Percentiles rank a stretch among this genome's conserved stretches.
Evolutionary conservation across 2,113 vertebrate species (phyloP).

Genomic region (Puma concolor): DNA sequence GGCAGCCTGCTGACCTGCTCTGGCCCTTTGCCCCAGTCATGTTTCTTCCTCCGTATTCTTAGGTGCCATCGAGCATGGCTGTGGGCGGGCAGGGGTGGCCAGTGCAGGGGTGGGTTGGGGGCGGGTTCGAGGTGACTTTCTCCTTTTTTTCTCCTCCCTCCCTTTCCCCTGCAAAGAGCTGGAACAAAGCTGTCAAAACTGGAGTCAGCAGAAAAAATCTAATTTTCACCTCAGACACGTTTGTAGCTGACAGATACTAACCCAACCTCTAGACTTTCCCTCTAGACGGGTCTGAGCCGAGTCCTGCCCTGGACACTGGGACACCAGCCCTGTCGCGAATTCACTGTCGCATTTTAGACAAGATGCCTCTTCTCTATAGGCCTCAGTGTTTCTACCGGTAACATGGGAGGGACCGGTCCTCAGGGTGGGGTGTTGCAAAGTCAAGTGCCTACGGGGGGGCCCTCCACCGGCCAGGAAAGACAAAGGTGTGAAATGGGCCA

Average conservation of each 20-base stretch:
- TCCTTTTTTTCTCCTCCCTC: background rate
- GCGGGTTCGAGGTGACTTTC: background rate
- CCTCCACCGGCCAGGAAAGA: background rate
- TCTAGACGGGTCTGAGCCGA: background rate
- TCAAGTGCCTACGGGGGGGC: rapidly evolving
- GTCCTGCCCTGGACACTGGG: background rate
- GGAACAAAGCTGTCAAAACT: conserved; percentile 40
- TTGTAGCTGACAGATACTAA: background rate
- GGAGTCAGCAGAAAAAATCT: conserved; percentile 74
- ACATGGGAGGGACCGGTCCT: background rate
- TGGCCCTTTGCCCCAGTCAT: rapidly evolving
- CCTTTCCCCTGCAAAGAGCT: background rate
- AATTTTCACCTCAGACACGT: conserved; percentile 67
- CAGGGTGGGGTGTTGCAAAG: background rate
- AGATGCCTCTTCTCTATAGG: rapidly evolving
- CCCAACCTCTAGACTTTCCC: background rate
- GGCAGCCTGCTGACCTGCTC: background rate
- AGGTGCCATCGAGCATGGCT: rapidly evolving
- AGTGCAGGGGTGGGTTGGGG: rapidly evolving
- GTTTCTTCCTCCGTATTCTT: background rate
- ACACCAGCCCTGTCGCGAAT: background rate
- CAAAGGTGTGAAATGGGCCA: background rate
- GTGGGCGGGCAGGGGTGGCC: background rate
- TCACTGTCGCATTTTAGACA: rapidly evolving
- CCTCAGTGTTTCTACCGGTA: background rate